phyloP scores from a whole-genome alignment of 2,888 invertebrate species.

The Nebria brevicollis region DNA sequence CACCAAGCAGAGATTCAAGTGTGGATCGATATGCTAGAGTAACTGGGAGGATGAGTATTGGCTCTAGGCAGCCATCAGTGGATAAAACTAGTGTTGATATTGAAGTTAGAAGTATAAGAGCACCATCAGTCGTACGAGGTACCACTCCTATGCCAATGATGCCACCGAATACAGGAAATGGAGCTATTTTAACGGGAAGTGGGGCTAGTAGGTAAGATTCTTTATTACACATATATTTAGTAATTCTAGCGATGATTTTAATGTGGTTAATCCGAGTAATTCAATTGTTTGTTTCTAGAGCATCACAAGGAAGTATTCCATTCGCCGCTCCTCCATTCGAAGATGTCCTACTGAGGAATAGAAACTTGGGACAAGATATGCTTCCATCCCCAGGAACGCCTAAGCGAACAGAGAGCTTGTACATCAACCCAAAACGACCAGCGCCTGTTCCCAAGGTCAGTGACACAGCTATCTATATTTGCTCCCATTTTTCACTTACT shows the following conservation, averaged over 20 bases:
- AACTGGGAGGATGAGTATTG: slow-evolving; percentile 69
- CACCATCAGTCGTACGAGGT: slow-evolving; percentile 67
- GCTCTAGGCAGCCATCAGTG: slow-evolving; percentile 82
- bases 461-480: slow-evolving; percentile 34
- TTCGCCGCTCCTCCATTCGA: slow-evolving; percentile 74
- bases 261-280: slow-evolving; percentile 55
- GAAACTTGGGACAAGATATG: slow-evolving; percentile 87
- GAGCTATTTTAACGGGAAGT: slow-evolving; percentile 71
- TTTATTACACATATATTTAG: not conserved
- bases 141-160: slow-evolving; percentile 63
- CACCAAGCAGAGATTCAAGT: slow-evolving; percentile 88
- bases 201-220: slow-evolving; percentile 51
- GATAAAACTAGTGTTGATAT: slow-evolving; percentile 66
- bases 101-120: slow-evolving; percentile 65
- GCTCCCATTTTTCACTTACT: not conserved
- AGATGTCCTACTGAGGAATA: slow-evolving; percentile 81
- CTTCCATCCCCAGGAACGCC: slow-evolving; percentile 88
- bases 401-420: slow-evolving; percentile 90
- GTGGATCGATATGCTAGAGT: slow-evolving; percentile 81
- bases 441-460: slow-evolving; percentile 50
- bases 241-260: not conserved
- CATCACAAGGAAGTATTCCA: slow-evolving; percentile 32
- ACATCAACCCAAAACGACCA: slow-evolving; percentile 71
- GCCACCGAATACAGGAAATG: slow-evolving; percentile 66
- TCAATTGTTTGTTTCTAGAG: slow-evolving; percentile 12